Evolutionary conservation across 2,113 vertebrate genomes (phyloP).

Genomic region (Piaya cayana): DNA sequence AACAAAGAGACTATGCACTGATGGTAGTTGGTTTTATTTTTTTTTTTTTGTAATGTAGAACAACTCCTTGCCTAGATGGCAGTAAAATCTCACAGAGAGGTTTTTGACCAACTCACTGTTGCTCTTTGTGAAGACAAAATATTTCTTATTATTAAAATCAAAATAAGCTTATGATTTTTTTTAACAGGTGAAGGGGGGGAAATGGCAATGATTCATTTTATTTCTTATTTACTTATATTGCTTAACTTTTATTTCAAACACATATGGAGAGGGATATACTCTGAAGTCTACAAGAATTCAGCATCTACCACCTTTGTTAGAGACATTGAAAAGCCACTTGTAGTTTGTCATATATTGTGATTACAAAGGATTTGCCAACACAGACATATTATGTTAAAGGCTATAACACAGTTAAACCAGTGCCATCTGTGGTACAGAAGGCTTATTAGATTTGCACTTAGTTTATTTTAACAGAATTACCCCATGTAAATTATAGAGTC

Average conservation of each 20-base stretch:
- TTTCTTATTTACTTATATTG: not conserved
- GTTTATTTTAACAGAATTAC: not conserved
- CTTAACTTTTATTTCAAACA: not conserved
- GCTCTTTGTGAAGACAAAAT: not conserved
- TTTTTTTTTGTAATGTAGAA: not conserved
- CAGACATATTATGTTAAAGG: not conserved
- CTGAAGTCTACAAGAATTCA: not conserved
- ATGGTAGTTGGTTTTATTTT: not conserved
- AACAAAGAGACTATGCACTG: not conserved
- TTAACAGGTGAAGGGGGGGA: not conserved
- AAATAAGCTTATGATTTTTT: not conserved
- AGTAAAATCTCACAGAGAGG: not conserved
- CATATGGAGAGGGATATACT: not conserved
- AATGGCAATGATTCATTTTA: not conserved
- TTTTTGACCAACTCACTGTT: rapidly evolving
- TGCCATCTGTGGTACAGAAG: not conserved
- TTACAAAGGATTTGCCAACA: not conserved
- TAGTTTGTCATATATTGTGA: not conserved
- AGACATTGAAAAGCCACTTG: not conserved
- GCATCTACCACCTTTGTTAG: not conserved
- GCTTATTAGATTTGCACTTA: not conserved
- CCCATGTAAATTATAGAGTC: not conserved
- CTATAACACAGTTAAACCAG: not conserved
- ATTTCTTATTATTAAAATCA: not conserved
- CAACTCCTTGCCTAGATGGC: not conserved